Evolutionary conservation across 2,797 vertebrate species (phyloP).

Genomic region (Calcarius lapponicus): DNA sequence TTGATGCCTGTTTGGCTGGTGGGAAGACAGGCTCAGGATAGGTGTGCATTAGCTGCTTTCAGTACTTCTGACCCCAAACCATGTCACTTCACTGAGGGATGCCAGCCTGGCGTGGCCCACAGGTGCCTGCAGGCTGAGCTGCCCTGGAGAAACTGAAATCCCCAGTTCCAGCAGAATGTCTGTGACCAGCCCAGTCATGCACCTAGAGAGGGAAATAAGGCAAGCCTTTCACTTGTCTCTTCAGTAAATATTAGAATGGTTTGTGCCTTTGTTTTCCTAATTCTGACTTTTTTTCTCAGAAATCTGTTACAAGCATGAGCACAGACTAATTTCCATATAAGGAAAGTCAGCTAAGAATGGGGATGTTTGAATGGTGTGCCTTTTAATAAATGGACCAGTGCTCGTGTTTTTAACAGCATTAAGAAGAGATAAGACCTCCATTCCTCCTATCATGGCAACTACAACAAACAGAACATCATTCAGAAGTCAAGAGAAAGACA

Average conservation of each 20-base stretch:
- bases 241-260: neutral
- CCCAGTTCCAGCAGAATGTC: neutral
- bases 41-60: neutral
- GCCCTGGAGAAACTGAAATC: neutral
- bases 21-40: neutral
- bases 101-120: neutral
- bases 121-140: neutral
- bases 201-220: neutral
- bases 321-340: neutral
- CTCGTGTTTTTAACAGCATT: neutral
- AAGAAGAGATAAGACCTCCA: neutral
- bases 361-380: neutral
- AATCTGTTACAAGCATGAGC: neutral
- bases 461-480: neutral
- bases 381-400: constrained; percentile 29
- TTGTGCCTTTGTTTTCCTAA: neutral
- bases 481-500: neutral
- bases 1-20: neutral
- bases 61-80: neutral
- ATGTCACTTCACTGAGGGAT: neutral
- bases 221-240: neutral
- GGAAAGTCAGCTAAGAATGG: neutral
- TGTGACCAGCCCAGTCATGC: neutral
- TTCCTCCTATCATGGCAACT: constrained; percentile 15
- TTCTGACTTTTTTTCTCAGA: neutral